phyloP scores from a whole-genome alignment of 2,888 invertebrate genomes.

The Anorthoa munda region DNA sequence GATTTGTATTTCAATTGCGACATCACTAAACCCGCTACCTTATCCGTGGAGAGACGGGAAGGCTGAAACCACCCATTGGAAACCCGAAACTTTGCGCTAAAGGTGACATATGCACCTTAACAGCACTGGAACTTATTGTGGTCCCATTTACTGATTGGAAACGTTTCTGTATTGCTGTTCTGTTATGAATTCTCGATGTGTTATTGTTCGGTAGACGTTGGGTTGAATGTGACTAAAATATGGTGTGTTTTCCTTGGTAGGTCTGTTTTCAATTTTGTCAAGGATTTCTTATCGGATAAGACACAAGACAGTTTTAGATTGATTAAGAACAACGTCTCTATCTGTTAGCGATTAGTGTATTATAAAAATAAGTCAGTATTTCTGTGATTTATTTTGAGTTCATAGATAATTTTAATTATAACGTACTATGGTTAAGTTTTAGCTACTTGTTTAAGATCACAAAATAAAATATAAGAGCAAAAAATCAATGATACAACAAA shows the following conservation, averaged over 20 bases:
- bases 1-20: neutral
- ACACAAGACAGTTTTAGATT: no score
- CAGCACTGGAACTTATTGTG: conserved; percentile 67
- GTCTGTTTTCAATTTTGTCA: neutral
- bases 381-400: no score
- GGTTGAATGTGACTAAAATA: conserved; percentile 7
- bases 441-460: no score
- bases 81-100: conserved; percentile 69
- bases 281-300: no score
- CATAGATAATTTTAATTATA: no score
- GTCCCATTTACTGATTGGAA: conserved; percentile 67
- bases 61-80: conserved; percentile 52
- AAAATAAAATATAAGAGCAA: no score
- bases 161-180: conserved; percentile 24
- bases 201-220: neutral
- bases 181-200: conserved; percentile 27
- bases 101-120: conserved; percentile 76
- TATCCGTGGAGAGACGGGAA: conserved; percentile 24
- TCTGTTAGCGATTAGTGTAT: no score
- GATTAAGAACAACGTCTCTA: no score
- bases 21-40: conserved; percentile 38
- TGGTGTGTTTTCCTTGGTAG: neutral
- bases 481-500: no score
- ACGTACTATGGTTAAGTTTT: no score
- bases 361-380: no score